Percentiles rank a stretch among this genome's conserved stretches.
Evolutionary conservation across 2,797 vertebrate genomes (phyloP).

Genomic region (Dermochelys coriacea): DNA sequence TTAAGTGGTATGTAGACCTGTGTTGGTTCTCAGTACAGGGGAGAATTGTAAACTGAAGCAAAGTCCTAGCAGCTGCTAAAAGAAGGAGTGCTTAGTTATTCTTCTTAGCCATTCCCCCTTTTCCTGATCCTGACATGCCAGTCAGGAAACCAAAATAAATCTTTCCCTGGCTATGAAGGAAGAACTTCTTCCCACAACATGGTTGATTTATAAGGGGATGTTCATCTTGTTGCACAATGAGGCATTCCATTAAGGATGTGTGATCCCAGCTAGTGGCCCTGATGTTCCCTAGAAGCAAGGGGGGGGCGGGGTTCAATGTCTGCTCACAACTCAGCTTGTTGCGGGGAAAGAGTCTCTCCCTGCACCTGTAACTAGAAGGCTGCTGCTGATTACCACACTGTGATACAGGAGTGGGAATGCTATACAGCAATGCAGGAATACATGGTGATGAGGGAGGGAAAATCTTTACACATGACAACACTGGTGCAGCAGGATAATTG

Average conservation of each 20-base stretch:
- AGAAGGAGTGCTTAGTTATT: not conserved
- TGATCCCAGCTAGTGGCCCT: rapidly evolving
- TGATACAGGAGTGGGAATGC: rapidly evolving
- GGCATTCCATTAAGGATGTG: rapidly evolving
- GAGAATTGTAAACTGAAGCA: not conserved
- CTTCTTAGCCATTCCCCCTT: not conserved
- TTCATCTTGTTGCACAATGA: not conserved
- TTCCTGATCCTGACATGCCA: not conserved
- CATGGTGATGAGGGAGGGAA: not conserved
- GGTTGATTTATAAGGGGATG: not conserved
- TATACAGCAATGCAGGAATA: not conserved
- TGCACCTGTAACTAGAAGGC: rapidly evolving
- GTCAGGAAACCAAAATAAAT: not conserved
- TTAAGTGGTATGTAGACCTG: not conserved
- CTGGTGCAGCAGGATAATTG: not conserved
- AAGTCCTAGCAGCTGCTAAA: not conserved
- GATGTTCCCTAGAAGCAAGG: not conserved
- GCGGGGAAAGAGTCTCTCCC: rapidly evolving
- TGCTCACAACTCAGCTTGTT: not conserved
- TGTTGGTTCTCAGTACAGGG: not conserved
- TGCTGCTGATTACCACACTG: rapidly evolving
- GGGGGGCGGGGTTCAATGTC: not conserved
- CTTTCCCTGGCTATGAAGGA: not conserved
- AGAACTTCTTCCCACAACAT: not conserved
- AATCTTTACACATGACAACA: not conserved